Percentiles rank a stretch among this genome's conserved stretches.
Evolutionary conservation across 2,113 vertebrate species (phyloP).

Genomic region (Tyto alba): DNA sequence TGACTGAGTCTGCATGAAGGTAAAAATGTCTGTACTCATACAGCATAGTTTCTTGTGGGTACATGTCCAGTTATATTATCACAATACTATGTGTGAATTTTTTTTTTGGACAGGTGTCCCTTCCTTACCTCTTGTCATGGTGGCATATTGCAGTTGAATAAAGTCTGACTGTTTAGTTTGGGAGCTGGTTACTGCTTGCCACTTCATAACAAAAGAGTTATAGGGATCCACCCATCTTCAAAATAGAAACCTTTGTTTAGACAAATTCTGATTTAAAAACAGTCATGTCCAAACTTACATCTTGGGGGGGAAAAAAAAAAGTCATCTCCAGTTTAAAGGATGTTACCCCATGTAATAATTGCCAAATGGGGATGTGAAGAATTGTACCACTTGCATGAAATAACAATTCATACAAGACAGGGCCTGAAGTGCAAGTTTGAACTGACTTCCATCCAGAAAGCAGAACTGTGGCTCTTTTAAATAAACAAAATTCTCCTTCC

Average conservation of each 20-base stretch:
- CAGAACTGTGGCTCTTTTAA: not conserved
- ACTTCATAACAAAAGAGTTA: not conserved
- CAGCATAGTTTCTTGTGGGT: not conserved
- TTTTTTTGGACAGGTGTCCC: not conserved
- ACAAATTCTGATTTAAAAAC: not conserved
- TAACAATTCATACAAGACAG: not conserved
- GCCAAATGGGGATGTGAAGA: not conserved
- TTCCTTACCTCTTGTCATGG: not conserved
- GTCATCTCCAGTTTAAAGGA: not conserved
- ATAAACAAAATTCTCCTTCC: not conserved
- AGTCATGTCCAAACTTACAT: not conserved
- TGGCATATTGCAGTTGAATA: not conserved
- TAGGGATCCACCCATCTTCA: not conserved
- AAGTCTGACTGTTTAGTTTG: not conserved
- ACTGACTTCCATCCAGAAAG: not conserved
- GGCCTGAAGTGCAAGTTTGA: not conserved
- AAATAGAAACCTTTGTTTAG: not conserved
- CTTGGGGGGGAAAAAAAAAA: not conserved
- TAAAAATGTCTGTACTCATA: not conserved
- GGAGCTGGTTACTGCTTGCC: not conserved
- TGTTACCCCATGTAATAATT: not conserved
- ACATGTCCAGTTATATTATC: not conserved
- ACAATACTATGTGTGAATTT: not conserved
- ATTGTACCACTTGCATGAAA: rapidly evolving
- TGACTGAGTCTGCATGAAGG: not conserved